Percentiles rank a stretch among this genome's conserved stretches.
These are phyloP conservation scores for Gouania willdenowi DNA, from an alignment of 2,797 vertebrate species.

Conservation along the genomic window DNA sequence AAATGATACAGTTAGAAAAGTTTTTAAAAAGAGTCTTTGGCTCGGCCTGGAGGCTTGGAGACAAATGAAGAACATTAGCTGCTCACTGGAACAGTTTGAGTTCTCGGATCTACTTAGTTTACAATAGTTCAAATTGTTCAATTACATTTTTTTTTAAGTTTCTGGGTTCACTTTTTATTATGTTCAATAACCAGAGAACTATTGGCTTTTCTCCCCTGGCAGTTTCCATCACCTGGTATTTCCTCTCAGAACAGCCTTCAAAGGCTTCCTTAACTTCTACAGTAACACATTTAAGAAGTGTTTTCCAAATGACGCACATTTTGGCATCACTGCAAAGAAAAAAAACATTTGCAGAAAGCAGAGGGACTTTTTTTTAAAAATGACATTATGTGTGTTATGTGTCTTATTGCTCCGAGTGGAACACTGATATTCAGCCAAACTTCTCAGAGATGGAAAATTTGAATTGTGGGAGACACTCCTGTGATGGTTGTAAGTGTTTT, in stretches of 20 bases:
- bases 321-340: constrained; percentile 41
- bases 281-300: constrained; percentile 21
- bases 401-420: constrained; percentile 50
- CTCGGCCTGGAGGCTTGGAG: not conserved
- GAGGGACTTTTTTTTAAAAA: constrained; percentile 57
- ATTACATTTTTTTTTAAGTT: not conserved
- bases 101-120: not conserved
- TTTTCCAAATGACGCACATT: constrained; percentile 45
- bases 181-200: not conserved
- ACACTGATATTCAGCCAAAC: constrained; percentile 45
- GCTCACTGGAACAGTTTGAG: not conserved
- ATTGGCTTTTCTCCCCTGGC: constrained; percentile 1
- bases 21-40: constrained; percentile 26
- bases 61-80: not conserved
- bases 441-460: constrained; percentile 71
- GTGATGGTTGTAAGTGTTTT: constrained; percentile 36
- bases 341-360: constrained; percentile 45
- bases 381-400: constrained; percentile 71
- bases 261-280: constrained; percentile 15
- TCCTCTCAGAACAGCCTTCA: constrained; percentile 12
- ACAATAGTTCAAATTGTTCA: not conserved
- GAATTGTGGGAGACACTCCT: constrained; percentile 62
- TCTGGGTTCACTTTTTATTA: not conserved
- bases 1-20: constrained; percentile 21
- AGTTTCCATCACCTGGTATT: not conserved